Evolutionary conservation across 2,888 invertebrate genomes (phyloP), one percentile per base, ranked within the genome.

Genomic region (Andrena bicolor): DNA sequence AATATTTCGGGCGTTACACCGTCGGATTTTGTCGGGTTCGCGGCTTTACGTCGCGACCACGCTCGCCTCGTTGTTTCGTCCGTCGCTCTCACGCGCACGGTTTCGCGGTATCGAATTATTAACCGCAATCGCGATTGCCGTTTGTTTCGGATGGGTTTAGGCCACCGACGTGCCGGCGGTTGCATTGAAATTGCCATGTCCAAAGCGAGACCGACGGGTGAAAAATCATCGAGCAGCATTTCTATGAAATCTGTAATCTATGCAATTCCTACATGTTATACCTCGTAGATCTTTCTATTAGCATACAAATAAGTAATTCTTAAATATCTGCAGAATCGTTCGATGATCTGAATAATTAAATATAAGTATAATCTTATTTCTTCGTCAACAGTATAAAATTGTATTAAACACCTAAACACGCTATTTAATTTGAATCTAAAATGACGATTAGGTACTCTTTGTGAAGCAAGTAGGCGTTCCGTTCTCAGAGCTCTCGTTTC

Each of bases 41-140:
- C 82, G 87, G 88, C 81, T 88, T 87, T 86, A 83, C 78, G 83
- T 85, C 70, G 76, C 76, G 69, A 83, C 87, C 87, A 64, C 85
- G 76, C 35, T 65, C 41, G 72, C 78, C 76, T 66, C 72, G 76
- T 60, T 76, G 65, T 80, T 82, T 82, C 84, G 75, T 77, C 78
- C 65, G 72, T 86, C 74, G 48, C 61, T 64, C 63, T 61, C 85
- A 61, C 76, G 76, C 61, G 71, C 82, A 87, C 77, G 78, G 84
- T 87, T 79, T 84, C 87, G 90, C 84, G 88, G 89, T 78, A 80
- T 74, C 85, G 88, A 91, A 91, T 92, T 91, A 92, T 92, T 90
- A 92, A 91, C 92, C 90, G 84, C 91, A 87, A 78, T 86, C 90
- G 86, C 90, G 90, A 92, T 92, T 91, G 91, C 86, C 86, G 88